Conservation (phyloP, 2,797 vertebrate species). For the Hyperoplus immaculatus region DNA sequence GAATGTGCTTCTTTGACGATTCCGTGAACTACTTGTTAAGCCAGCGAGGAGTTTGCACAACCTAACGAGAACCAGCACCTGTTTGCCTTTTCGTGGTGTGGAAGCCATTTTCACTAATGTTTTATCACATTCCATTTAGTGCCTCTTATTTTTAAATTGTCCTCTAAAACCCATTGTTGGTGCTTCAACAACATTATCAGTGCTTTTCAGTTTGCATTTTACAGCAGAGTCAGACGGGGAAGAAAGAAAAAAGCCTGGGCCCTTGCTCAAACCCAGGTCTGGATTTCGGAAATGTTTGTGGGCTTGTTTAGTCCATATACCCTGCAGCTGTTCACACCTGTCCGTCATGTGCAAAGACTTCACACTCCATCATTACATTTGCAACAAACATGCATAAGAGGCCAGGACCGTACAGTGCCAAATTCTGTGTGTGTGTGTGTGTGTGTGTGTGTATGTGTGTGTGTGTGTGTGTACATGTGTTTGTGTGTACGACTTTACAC, state of each 20-base stretch:
- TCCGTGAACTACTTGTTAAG: not conserved
- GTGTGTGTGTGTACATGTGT: conserved; percentile 42
- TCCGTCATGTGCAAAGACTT: conserved; percentile 64
- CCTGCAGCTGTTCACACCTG: conserved; percentile 78
- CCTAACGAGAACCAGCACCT: conserved; percentile 25
- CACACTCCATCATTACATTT: conserved; percentile 72
- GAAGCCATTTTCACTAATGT: conserved; percentile 46
- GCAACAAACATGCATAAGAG: conserved; percentile 39
- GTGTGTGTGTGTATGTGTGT: conserved; percentile 40
- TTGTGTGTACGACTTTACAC: conserved; percentile 40
- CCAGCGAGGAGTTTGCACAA: conserved; percentile 25
- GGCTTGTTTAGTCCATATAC: conserved; percentile 61
- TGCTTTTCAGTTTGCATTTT: conserved; percentile 37
- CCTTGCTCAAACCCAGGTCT: conserved; percentile 46
- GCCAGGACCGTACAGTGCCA: conserved; percentile 32
- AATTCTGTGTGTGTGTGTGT: conserved; percentile 35
- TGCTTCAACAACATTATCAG: conserved; percentile 35
- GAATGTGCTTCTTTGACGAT: conserved; percentile 23
- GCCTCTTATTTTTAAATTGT: conserved; percentile 42
- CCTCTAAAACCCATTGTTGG: conserved; percentile 30
- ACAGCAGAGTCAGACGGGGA: conserved; percentile 31
- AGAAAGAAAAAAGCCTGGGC: not conserved
- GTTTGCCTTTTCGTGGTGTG: conserved; percentile 43
- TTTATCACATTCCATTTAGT: conserved; percentile 52
- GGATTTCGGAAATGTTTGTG: conserved; percentile 71